A percentile compares a stretch with the other conserved stretches of the same genome.
Evolutionary conservation across 1,140 invertebrate genomes (phyloP).

Genomic region (Drosophila bipectinata): DNA sequence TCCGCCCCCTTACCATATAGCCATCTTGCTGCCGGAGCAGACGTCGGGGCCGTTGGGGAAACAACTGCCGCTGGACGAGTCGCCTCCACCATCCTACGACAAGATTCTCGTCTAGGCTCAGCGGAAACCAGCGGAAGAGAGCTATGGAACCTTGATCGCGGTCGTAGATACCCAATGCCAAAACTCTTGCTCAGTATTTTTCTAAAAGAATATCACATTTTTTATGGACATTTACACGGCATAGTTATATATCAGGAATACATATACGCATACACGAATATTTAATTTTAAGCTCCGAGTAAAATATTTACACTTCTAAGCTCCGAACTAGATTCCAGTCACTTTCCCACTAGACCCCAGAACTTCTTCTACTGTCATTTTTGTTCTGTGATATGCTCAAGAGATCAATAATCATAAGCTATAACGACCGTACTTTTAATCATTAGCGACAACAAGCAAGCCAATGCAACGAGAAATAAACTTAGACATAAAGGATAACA

Average conservation of each 20-base stretch:
- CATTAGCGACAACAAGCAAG: slow-evolving; percentile 29
- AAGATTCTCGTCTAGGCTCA: slow-evolving; percentile 84
- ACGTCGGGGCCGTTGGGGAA: slow-evolving; percentile 62
- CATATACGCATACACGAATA: slow-evolving; percentile 48
- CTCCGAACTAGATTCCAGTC: slow-evolving; percentile 40
- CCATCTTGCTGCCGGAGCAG: slow-evolving; percentile 86
- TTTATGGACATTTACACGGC: slow-evolving; percentile 73
- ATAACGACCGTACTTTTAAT: slow-evolving; percentile 34
- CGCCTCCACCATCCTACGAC: slow-evolving; percentile 86
- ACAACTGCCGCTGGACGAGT: slow-evolving; percentile 84
- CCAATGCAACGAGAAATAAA: slow-evolving; percentile 30
- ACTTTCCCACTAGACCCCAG: slow-evolving; percentile 26
- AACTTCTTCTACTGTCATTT: slow-evolving; percentile 75
- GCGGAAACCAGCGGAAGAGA: slow-evolving; percentile 22
- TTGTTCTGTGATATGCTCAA: slow-evolving; percentile 81
- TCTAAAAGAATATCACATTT: slow-evolving; percentile 75
- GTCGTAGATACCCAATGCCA: slow-evolving; percentile 26
- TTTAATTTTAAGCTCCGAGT: slow-evolving; percentile 61
- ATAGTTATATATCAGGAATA: slow-evolving; percentile 54
- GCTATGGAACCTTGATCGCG: slow-evolving; percentile 20
- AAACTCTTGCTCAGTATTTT: slow-evolving; percentile 77
- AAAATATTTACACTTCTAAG: slow-evolving; percentile 67
- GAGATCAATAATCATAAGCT: slow-evolving; percentile 61
- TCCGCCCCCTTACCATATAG: slow-evolving; percentile 87
- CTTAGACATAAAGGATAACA: slow-evolving; percentile 17